Percentiles rank a stretch among this genome's conserved stretches.
Conservation (phyloP, 2,797 vertebrate species). For the Tympanoctomys barrerae region DNA sequence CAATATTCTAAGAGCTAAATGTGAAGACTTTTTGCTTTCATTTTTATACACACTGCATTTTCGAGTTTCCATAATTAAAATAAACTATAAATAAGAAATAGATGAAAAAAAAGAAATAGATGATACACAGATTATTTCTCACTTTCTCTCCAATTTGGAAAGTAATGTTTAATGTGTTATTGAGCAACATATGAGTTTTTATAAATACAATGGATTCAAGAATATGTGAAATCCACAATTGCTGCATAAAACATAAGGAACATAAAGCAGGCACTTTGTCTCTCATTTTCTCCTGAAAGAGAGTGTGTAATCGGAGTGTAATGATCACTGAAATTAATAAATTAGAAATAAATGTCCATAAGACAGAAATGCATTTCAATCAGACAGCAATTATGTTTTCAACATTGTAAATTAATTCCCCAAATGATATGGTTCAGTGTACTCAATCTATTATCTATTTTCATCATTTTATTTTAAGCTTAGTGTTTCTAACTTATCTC, state of each 20-base stretch:
- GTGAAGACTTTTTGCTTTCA: not conserved
- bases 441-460: slow-evolving; percentile 80
- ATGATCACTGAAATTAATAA: slow-evolving; percentile 89
- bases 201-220: slow-evolving; percentile 75
- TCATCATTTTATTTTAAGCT: slow-evolving; percentile 81
- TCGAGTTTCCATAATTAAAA: not conserved
- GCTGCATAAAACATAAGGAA: slow-evolving; percentile 83
- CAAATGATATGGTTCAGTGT: slow-evolving; percentile 80
- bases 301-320: slow-evolving; percentile 85
- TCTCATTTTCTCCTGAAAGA: slow-evolving; percentile 85
- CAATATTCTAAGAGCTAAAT: not conserved
- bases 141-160: not conserved
- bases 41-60: not conserved
- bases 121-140: not conserved
- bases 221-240: slow-evolving; percentile 78
- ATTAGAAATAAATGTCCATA: slow-evolving; percentile 88
- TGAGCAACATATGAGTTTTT: not conserved
- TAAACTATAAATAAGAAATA: not conserved
- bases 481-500: slow-evolving; percentile 78
- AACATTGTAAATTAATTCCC: slow-evolving; percentile 87
- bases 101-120: not conserved
- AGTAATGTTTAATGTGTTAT: not conserved
- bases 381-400: slow-evolving; percentile 87
- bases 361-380: slow-evolving; percentile 85
- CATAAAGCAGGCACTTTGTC: slow-evolving; percentile 85